Evolutionary conservation across 1,140 invertebrate genomes (phyloP), one percentile per base, ranked within the genome.

Genomic region (Hyposmocoma kahamanoa): DNA sequence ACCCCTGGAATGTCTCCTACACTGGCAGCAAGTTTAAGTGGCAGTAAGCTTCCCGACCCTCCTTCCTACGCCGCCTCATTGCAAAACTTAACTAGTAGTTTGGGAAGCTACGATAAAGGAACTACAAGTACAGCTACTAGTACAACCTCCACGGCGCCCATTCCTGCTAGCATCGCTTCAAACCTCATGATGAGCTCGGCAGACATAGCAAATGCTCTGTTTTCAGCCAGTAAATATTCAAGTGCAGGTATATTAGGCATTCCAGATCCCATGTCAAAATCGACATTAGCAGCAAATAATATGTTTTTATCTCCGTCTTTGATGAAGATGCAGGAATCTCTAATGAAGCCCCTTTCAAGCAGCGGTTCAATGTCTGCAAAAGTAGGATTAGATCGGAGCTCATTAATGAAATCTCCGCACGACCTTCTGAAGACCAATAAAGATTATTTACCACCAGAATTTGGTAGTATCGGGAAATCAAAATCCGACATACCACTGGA

Each of bases 181-280:
- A 90, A 88, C 63, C 66, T 90, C 4, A 89, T 90, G 88, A 84
- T 90, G 65, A 88, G 88, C 54, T 87, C 84, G 8, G 84, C 88
- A 0, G 89, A 90, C 59, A 89, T 90, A 47, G 89, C 89, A 0
- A 89, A 88, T 65, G 88, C 89, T 17, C 58, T 90, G n/a, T 90
- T 90, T 53, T 88, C 88, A 44, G 87, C 88, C 3, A 89, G 88
- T 26, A 90, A 89, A 62, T 90, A 89, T 64, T 88, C 88, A 2
- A 89, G 82, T 50, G 84, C 88, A 4, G 87, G 87, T 13, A 87
- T 90, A 44, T 60, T 90, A 41, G 88, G 88, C 6, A 89, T 92
- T 59, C 90, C 90, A 1, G 90, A 91, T 83, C 90, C 90, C 0
- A 88, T 92, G 84, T 90, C 90, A 0, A 90, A 91, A 60, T 90